Conservation (phyloP, 2,797 vertebrate species). For the Enteromius afrohamiltoni region DNA sequence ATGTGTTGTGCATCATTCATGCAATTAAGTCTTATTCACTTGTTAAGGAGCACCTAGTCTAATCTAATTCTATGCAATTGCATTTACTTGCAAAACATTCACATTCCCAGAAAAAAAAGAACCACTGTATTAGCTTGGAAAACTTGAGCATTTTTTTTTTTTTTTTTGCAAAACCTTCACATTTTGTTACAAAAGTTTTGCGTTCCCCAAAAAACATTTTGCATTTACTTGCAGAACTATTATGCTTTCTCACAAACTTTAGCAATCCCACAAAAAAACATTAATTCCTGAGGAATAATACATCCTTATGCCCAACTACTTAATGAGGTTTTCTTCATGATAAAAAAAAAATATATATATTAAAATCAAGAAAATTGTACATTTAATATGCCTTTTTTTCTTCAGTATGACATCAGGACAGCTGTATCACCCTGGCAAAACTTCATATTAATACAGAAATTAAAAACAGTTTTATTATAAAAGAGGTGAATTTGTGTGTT, state of each 20-base stretch:
- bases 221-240: neutral
- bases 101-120: neutral
- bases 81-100: neutral
- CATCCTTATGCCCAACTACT: neutral
- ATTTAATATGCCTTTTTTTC: neutral
- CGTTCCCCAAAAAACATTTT: neutral
- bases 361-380: neutral
- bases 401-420: neutral
- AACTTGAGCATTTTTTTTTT: too few species aligned
- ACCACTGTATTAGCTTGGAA: neutral
- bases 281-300: neutral
- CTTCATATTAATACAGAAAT: accelerated
- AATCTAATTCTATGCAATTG: neutral
- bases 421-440: neutral
- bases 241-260: neutral
- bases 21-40: neutral
- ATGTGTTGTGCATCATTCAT: neutral
- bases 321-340: neutral
- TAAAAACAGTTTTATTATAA: neutral
- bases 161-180: neutral
- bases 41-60: too few species aligned
- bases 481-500: neutral
- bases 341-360: too few species aligned
- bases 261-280: neutral
- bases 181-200: too few species aligned